These are phyloP conservation scores for Maccullochella peelii DNA, from an alignment of 2,113 vertebrate genomes.

Conservation along the genomic window DNA sequence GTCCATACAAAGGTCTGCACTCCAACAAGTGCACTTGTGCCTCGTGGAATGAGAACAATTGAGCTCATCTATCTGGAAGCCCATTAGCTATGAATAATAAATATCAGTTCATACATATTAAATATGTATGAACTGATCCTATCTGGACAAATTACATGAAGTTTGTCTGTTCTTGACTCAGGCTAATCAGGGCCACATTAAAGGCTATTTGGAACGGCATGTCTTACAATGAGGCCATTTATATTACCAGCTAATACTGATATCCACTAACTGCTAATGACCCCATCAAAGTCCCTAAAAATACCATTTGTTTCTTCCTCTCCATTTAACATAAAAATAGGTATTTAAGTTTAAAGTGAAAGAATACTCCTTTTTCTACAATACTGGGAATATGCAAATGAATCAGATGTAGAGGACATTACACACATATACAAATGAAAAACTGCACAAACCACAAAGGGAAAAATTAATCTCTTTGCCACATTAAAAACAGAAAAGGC, in stretches of 20 bases:
- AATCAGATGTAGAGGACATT: neutral
- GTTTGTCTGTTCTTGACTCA: slow-evolving; percentile 74
- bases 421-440: neutral
- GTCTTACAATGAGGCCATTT: slow-evolving; percentile 68
- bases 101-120: slow-evolving; percentile 48
- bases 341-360: slow-evolving; percentile 1
- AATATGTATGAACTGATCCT: slow-evolving; percentile 74
- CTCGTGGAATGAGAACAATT: slow-evolving; percentile 22
- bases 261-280: slow-evolving; percentile 58
- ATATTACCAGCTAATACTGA: slow-evolving; percentile 62
- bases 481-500: too few relatives aligned
- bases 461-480: too few relatives aligned
- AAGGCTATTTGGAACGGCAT: slow-evolving; percentile 60
- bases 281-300: slow-evolving; percentile 40
- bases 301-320: slow-evolving; percentile 48
- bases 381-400: neutral
- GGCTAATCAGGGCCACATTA: slow-evolving; percentile 76
- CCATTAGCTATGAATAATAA: slow-evolving; percentile 57
- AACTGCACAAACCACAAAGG: too few relatives aligned
- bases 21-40: slow-evolving; percentile 23
- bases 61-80: slow-evolving; percentile 54
- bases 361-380: neutral
- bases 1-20: neutral
- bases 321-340: slow-evolving; percentile 20
- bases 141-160: slow-evolving; percentile 76